A percentile compares a stretch with the other conserved stretches of the same genome.
phyloP scores from a whole-genome alignment of 2,797 vertebrate species.

The Echiichthys vipera region DNA sequence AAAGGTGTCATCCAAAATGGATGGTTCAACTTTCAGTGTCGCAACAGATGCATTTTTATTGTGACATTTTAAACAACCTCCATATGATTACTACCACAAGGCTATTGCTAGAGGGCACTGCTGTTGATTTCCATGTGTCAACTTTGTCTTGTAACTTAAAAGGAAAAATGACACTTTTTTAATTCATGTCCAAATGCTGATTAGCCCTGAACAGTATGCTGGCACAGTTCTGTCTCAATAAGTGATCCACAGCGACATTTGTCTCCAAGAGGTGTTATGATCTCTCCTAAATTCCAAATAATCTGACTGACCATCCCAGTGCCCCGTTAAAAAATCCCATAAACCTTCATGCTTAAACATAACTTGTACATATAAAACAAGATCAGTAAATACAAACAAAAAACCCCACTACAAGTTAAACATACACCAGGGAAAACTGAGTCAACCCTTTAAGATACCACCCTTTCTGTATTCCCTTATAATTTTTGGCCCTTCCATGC shows the following conservation, averaged over 20 bases:
- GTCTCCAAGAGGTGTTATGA: not conserved
- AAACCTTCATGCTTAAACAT: constrained; percentile 3
- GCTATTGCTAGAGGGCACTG: constrained; percentile 50
- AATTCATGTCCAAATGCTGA: not conserved
- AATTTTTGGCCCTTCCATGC: constrained; percentile 5
- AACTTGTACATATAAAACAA: not conserved
- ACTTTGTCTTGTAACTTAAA: constrained; percentile 19
- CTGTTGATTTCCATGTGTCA: constrained; percentile 37
- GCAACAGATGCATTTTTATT: constrained; percentile 66
- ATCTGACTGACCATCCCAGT: not conserved
- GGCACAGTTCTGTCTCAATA: constrained; percentile 50
- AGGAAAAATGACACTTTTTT: constrained; percentile 39
- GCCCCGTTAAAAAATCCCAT: not conserved
- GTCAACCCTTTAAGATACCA: not conserved
- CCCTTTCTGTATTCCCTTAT: not conserved
- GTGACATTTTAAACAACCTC: constrained; percentile 59
- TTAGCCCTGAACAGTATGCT: not conserved
- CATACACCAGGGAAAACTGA: not conserved
- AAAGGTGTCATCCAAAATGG: constrained; percentile 63
- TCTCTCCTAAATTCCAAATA: not conserved
- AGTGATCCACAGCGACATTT: constrained; percentile 9
- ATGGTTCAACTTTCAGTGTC: constrained; percentile 72
- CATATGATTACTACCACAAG: constrained; percentile 35
- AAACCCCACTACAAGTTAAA: constrained; percentile 1
- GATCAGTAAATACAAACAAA: constrained; percentile 12